Evolutionary conservation across 37 sponge, comb jelly and placozoan genomes (phyloP).

Genomic region (Oopsacas minuta): DNA sequence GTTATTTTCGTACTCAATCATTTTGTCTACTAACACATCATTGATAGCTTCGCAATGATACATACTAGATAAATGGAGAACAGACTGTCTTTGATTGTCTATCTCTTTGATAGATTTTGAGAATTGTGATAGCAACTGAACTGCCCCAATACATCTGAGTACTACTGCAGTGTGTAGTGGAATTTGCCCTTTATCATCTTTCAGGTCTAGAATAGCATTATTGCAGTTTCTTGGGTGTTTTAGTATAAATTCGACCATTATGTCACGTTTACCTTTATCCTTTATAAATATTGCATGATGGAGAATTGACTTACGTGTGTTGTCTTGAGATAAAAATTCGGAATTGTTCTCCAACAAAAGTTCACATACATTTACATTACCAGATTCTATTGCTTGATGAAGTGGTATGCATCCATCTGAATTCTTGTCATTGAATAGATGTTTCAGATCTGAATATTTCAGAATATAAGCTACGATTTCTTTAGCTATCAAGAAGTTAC

Average conservation of each 20-base stretch:
- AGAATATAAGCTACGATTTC: background rate
- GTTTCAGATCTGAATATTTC: background rate
- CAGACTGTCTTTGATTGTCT: background rate
- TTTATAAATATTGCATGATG: background rate
- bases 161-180: background rate
- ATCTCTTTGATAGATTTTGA: background rate
- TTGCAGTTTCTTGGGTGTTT: background rate
- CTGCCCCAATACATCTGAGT: background rate
- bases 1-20: background rate
- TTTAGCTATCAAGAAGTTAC: too few species aligned
- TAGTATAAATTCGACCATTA: background rate
- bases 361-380: background rate
- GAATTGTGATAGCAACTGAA: background rate
- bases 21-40: background rate
- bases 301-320: background rate
- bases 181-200: background rate
- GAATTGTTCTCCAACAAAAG: background rate
- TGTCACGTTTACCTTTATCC: background rate
- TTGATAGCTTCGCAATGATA: background rate
- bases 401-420: slow-evolving; percentile 5
- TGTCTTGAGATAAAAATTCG: background rate
- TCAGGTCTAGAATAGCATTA: too few species aligned
- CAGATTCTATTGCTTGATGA: background rate
- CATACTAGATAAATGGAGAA: background rate
- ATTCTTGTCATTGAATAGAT: background rate